phyloP scores from a whole-genome alignment of 2,113 vertebrate genomes.

The Leptosomus discolor region DNA sequence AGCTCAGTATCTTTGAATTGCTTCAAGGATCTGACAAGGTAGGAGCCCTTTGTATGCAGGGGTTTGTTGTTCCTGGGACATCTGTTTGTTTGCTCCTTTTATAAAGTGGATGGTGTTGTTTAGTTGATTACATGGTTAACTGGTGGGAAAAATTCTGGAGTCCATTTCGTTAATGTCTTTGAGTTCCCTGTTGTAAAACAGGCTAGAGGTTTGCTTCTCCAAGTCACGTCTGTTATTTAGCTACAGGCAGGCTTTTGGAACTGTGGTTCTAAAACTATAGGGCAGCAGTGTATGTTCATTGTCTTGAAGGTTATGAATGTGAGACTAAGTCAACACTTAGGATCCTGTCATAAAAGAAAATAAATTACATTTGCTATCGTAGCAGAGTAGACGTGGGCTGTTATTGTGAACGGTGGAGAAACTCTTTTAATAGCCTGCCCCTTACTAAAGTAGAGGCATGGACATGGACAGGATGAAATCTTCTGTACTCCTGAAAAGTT shows the following conservation, averaged over 20 bases:
- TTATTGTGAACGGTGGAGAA: neutral
- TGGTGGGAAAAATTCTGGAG: neutral
- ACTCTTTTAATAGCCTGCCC: neutral
- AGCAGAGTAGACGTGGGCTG: neutral
- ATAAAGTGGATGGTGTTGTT: neutral
- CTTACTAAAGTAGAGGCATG: neutral
- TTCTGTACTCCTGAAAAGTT: neutral
- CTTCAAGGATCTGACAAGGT: slow-evolving; percentile 90
- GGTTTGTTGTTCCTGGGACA: neutral
- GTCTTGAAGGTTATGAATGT: neutral
- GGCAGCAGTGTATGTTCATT: neutral
- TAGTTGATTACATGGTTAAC: neutral
- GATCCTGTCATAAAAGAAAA: neutral
- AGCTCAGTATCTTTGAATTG: slow-evolving; percentile 89
- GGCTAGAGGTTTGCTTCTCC: neutral
- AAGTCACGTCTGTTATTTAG: neutral
- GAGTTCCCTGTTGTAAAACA: neutral
- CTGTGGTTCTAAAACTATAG: neutral
- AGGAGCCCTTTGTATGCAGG: neutral
- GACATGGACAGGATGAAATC: neutral
- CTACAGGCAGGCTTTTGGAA: neutral
- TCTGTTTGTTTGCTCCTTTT: neutral
- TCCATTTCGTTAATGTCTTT: neutral
- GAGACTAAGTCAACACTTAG: neutral
- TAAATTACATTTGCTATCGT: neutral